phyloP scores from a whole-genome alignment of 2,113 vertebrate species.

The Lepisosteus osseus region DNA sequence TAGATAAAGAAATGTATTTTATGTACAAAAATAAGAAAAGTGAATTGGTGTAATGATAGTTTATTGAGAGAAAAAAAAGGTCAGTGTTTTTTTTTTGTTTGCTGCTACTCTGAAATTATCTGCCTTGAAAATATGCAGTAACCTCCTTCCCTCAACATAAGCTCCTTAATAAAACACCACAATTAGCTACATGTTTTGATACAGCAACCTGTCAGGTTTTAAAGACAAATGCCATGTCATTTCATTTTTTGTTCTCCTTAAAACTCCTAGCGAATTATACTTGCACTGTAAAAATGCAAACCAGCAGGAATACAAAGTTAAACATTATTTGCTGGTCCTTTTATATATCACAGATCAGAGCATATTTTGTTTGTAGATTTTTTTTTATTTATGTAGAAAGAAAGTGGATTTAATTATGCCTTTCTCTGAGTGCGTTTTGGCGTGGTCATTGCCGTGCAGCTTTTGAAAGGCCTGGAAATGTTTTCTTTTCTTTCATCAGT shows the following conservation, averaged over 20 bases:
- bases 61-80: conserved; percentile 65
- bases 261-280: conserved; percentile 22
- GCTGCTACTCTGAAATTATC: conserved; percentile 75
- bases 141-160: conserved; percentile 35
- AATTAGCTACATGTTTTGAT: conserved; percentile 23
- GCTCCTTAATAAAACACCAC: conserved; percentile 14
- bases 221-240: conserved; percentile 21
- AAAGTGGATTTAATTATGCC: too few relatives aligned
- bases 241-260: conserved; percentile 11
- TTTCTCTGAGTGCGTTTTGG: neutral
- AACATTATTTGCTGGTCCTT: conserved; percentile 2
- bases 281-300: conserved; percentile 45
- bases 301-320: conserved; percentile 9
- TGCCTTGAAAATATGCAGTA: conserved; percentile 72
- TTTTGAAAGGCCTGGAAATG: too few relatives aligned
- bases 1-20: conserved; percentile 68
- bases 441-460: too few relatives aligned
- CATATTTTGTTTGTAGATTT: neutral
- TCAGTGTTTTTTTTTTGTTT: conserved; percentile 67
- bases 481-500: too few relatives aligned
- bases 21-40: conserved; percentile 57
- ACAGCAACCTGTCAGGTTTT: conserved; percentile 26
- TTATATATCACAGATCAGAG: neutral
- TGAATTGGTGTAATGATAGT: conserved; percentile 66
- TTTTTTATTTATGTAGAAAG: neutral